Conservation (phyloP, 2,113 vertebrate genomes). For the Larimichthys crocea region DNA sequence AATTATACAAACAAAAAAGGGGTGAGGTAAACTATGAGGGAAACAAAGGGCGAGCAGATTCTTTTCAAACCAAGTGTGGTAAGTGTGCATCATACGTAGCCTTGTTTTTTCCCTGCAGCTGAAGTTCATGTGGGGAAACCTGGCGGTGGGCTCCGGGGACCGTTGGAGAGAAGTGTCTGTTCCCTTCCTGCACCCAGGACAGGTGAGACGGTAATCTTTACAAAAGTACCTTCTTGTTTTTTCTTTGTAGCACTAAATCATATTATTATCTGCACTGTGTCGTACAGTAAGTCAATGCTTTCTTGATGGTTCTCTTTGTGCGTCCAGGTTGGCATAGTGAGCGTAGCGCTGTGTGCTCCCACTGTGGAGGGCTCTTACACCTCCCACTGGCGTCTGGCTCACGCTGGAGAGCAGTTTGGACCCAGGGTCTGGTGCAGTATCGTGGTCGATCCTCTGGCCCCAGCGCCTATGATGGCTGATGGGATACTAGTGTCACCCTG, state of each 20-base stretch:
- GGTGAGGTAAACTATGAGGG: too few relatives aligned
- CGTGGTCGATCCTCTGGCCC: slow-evolving; percentile 89
- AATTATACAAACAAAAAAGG: too few relatives aligned
- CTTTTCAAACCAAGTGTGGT: too few relatives aligned
- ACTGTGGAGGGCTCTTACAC: slow-evolving; percentile 94
- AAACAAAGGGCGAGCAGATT: too few relatives aligned
- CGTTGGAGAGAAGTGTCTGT: slow-evolving; percentile 91
- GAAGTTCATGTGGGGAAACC: slow-evolving; percentile 99
- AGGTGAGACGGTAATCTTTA: slow-evolving; percentile 66
- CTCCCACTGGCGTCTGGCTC: slow-evolving; percentile 97
- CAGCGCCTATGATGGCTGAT: slow-evolving; percentile 79
- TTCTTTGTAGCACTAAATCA: neutral
- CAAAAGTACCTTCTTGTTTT: neutral
- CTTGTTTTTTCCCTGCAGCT: slow-evolving; percentile 81
- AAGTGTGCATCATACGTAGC: neutral
- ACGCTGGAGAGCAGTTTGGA: slow-evolving; percentile 94
- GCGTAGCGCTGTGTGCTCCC: slow-evolving; percentile 93
- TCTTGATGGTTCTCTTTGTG: neutral
- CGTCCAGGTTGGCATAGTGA: slow-evolving; percentile 90
- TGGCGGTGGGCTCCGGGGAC: slow-evolving; percentile 90
- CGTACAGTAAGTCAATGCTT: neutral
- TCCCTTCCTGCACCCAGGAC: slow-evolving; percentile 90
- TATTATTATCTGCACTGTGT: neutral
- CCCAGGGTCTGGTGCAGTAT: slow-evolving; percentile 99
- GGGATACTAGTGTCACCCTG: slow-evolving; percentile 76